Base-by-base conservation (phyloP, 2,888 invertebrate species). In the Muschampia plurimacula region DNA sequence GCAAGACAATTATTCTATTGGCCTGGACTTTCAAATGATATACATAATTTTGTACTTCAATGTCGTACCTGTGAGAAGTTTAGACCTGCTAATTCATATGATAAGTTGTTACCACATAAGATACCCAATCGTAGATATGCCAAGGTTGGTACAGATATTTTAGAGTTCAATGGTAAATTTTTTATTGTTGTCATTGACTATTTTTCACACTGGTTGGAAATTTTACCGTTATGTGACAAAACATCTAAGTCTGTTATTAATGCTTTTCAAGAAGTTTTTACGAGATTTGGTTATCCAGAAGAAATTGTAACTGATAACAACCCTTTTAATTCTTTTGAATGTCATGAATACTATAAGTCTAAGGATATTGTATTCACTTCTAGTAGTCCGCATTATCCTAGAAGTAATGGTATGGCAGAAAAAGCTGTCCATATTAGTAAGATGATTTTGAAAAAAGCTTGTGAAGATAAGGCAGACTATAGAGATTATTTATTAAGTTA, bases 211-310 rank as follows among this genome's bases (percentile, higher is more conserved):
- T 52, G 22, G 52, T 52, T 52, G 12, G 52, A 52, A 52, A 52
- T 52, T 52, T 52, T 52, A 52, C 52, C 15, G 15, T 52, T 52
- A 8, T 15, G 15, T 52, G 46, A 49, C 52, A 66, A 49, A 52
- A 44, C 44, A 66, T 66, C 46, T 44, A 49, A 52, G 46, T 44
- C 52, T 66, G 64, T 64, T n/a, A 64, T 64, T 64, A 64, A 64
- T 64, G 64, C 64, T 2, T 64, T 15, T 64, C 64, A 64, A 15
- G 52, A 52, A 52, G 52, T 8, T 64, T 64, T 64, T 32, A 64
- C 64, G 22, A 64, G 64, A 64, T 64, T 64, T 60, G 59, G 59
- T 60, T 60, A 15, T 60, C 59, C 59, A 60, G 59, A 52, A 8
- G 52, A 52, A 15, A 52, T 52, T 15, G 8, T 52, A 15, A 15